Base-by-base conservation (phyloP, 2,888 invertebrate species). In the Brassicogethes aeneus region DNA sequence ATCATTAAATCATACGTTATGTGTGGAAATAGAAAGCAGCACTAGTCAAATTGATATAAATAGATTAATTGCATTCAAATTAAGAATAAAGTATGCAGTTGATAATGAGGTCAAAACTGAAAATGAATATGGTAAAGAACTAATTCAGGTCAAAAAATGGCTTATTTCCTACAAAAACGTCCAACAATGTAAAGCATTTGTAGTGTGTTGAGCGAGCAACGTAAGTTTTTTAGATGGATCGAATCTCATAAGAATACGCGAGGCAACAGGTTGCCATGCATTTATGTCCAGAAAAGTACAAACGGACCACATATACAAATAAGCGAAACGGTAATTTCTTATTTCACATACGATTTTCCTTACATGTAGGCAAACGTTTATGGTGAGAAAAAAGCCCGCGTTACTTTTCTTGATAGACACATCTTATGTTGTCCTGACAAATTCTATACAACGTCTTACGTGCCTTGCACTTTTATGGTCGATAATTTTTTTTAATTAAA, bases 231-330 rank as follows among this genome's bases (percentile, higher is more conserved):
- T 23, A 23, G 5, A 7, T 10, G 23, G 5, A 23, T 23, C n/a
- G 23, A 23, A 23, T 23, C 23, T 23, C 23, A 23, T 23, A 23
- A 23, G 23, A 23, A 23, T 23, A 23, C 10, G 5, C 23, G 23
- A 23, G 23, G 23, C 23, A 23, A 23, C 23, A 23, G 23, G 23
- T 23, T 23, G 23, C 23, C 23, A 23, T 23, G 23, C 23, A 23
- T 23, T 23, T 10, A 23, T 23, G 23, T 23, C 23, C 23, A 23
- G 23, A 23, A 23, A 23, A 7, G 23, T 23, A 23, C 23, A 23
- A 23, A 23, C 23, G 10, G 23, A 23, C 23, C 23, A 23, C 23
- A 23, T 23, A 23, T 23, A 23, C 23, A 23, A 23, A 23, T 23
- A 23, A 23, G 23, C 23, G 5, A 23, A 23, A 23, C 23, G 23